Conservation (phyloP, 1,140 invertebrate genomes). For the Hormaphis cornu region DNA sequence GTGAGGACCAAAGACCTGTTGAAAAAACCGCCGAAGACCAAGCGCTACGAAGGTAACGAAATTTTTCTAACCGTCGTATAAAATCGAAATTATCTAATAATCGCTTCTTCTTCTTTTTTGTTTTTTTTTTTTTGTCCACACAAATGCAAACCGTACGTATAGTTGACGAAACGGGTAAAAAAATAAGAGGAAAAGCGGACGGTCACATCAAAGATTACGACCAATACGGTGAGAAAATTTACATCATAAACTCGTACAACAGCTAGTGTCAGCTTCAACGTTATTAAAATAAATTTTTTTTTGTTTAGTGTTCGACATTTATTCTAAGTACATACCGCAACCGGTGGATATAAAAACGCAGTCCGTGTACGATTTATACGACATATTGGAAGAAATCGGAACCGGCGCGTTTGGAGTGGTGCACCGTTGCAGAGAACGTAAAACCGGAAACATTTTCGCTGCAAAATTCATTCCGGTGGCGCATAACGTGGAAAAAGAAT, state of each 20-base stretch:
- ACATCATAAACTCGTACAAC: neutral
- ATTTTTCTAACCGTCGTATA: neutral
- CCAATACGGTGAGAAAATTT: slow-evolving; percentile 64
- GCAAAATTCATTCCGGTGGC: slow-evolving; percentile 98
- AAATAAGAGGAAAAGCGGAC: slow-evolving; percentile 80
- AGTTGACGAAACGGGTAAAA: slow-evolving; percentile 86
- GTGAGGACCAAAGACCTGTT: slow-evolving; percentile 73
- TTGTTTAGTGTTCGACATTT: slow-evolving; percentile 80
- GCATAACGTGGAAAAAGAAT: slow-evolving; percentile 88
- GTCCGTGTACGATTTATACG: slow-evolving; percentile 95
- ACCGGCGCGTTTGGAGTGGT: slow-evolving; percentile 98
- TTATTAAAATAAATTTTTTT: slow-evolving; percentile 15
- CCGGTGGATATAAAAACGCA: slow-evolving; percentile 90
- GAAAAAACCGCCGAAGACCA: slow-evolving; percentile 65
- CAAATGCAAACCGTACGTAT: too few species aligned
- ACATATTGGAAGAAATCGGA: slow-evolving; percentile 98
- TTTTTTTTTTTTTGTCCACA: too few species aligned
- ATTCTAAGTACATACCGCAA: slow-evolving; percentile 91
- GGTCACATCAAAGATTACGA: slow-evolving; percentile 90
- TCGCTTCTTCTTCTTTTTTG: too few species aligned
- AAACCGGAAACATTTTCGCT: slow-evolving; percentile 93
- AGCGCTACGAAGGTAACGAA: slow-evolving; percentile 56
- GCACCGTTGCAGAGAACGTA: slow-evolving; percentile 89
- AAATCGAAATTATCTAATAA: too few species aligned
- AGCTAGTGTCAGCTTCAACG: neutral